Evolutionary conservation across 2,797 vertebrate genomes (phyloP), one percentile per base, ranked within the genome.

Genomic region (Xiphophorus birchmanni): DNA sequence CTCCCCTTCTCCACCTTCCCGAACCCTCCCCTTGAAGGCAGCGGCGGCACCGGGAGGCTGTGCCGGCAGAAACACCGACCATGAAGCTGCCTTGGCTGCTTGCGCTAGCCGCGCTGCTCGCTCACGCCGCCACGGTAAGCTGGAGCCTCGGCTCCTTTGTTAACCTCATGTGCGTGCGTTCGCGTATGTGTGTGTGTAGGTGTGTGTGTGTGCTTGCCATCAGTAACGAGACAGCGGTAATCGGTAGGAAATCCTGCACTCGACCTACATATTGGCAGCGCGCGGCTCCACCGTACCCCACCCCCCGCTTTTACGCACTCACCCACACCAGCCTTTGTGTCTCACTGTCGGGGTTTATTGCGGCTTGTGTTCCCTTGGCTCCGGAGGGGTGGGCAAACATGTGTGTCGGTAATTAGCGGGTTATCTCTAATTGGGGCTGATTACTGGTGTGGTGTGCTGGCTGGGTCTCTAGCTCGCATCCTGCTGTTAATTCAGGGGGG

Each of bases 31-130:
- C 58, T 81, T 73, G 88, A 90, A 92, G 90, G 86, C 87, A 89
- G 92, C 90, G 86, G 85, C 87, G 89, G 90, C 93, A 86, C 90
- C 90, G 91, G 91, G 93, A 93, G 91, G 91, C 92, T 88, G 92
- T 87, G 93, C 85, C 86, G 83, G 89, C 87, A 78, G 23, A 45
- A 86, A 87, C 88, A 85, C 84, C 82, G 78, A 94, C 85, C 92
- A 96, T 96, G 96, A 95, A 95, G 94, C 95, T 95, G 91, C 95
- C 93, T 52, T 91, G 93, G 90, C 93, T 95, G 72, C 83, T 95
- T 76, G 89, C 95, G 92, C 86, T 96, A 73, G 75, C 91, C 87
- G 94, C 94, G 89, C 93, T 95, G 86, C 86, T 95, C 21, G 94
- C 93, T 86, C 94, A 92, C 90, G 85, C 93, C 52, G 89, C 93